Evolutionary conservation across 2,113 vertebrate species (phyloP).

Genomic region (Stegostoma tigrinum): DNA sequence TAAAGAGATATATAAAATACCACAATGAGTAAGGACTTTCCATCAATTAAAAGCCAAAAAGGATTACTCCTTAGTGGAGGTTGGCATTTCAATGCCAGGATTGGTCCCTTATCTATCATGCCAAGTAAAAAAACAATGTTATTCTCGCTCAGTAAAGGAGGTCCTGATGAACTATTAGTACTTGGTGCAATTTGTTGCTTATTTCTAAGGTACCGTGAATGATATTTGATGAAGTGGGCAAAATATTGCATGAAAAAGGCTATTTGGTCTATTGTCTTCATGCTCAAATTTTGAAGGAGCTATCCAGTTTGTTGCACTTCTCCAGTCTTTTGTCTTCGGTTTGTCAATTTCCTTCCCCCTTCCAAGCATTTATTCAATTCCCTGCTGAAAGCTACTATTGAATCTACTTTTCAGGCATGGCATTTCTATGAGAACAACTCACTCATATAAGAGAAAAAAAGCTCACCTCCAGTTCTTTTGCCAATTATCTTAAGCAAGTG

Average conservation of each 20-base stretch:
- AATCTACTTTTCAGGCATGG: not conserved
- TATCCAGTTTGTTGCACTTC: not conserved
- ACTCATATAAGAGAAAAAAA: not conserved
- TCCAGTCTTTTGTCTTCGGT: not conserved
- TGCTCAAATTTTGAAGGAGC: not conserved
- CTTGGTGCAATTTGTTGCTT: slow-evolving; percentile 1
- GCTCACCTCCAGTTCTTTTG: not conserved
- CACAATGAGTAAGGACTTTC: not conserved
- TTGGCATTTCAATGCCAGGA: slow-evolving; percentile 17
- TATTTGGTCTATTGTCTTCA: not conserved
- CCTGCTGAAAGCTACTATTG: not conserved
- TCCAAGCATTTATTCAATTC: not conserved
- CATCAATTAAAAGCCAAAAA: not conserved
- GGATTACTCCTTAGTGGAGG: not conserved
- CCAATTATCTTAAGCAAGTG: not conserved
- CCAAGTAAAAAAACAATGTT: not conserved
- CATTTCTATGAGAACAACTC: not conserved
- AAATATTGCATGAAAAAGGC: not conserved
- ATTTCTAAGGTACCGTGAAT: not conserved
- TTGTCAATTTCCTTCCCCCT: not conserved
- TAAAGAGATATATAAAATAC: slow-evolving; percentile 8
- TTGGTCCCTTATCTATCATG: not conserved
- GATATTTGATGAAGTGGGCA: not conserved
- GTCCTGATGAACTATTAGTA: not conserved
- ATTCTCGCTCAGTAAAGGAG: not conserved